phyloP scores from a whole-genome alignment of 2,888 invertebrate genomes.

The Stegana nigrithorax region DNA sequence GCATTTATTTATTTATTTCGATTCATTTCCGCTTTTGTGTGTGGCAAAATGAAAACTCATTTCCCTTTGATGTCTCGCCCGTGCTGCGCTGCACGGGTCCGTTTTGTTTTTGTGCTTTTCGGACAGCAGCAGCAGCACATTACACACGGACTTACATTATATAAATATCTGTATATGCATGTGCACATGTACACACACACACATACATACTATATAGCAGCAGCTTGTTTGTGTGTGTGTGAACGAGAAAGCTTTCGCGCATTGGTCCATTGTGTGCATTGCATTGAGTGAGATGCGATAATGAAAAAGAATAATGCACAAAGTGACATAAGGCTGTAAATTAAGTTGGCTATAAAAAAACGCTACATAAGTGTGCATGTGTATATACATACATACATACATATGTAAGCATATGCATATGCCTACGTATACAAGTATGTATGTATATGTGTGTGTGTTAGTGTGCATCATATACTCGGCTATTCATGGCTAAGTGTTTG shows the following conservation, averaged over 20 bases:
- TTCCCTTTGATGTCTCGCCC: slow-evolving; percentile 60
- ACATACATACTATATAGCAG: neutral
- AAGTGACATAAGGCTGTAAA: slow-evolving; percentile 61
- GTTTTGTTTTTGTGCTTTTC: slow-evolving; percentile 8
- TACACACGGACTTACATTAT: neutral
- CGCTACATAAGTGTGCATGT: neutral
- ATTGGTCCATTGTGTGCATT: too few relatives aligned
- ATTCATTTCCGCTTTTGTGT: slow-evolving; percentile 62
- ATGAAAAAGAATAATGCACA: slow-evolving; percentile 58
- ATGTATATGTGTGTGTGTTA: slow-evolving; percentile 6
- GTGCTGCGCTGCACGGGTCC: neutral
- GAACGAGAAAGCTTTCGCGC: neutral
- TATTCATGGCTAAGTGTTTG: too few relatives aligned
- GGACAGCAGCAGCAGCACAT: too few relatives aligned
- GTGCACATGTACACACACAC: neutral
- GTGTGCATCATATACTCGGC: too few relatives aligned
- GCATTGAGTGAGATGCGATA: slow-evolving; percentile 36
- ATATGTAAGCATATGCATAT: neutral
- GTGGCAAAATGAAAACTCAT: slow-evolving; percentile 63
- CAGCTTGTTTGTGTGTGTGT: neutral
- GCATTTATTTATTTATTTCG: slow-evolving; percentile 60
- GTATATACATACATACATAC: slow-evolving; percentile 5
- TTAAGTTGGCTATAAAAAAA: slow-evolving; percentile 39
- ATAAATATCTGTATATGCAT: neutral
- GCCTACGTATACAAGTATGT: slow-evolving; percentile 11